Conservation (phyloP, 64 coral and sea anemone species). For the Montipora sp. region DNA sequence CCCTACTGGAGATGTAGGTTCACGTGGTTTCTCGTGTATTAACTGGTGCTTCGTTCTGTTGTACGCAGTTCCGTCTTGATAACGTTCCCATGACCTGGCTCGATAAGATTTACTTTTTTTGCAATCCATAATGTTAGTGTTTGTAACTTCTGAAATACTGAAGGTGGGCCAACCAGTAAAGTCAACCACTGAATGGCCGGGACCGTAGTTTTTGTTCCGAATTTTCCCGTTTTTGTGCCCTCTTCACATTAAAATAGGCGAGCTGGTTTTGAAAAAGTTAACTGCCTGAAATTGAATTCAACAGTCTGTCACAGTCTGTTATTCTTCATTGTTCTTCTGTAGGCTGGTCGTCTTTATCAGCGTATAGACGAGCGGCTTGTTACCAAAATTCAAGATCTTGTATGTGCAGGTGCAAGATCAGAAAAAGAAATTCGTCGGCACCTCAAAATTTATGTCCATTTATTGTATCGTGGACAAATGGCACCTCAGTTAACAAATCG, state of each 20-base stretch:
- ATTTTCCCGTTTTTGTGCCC: no score
- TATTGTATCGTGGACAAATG: constrained; percentile 13
- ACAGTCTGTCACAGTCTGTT: no score
- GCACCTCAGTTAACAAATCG: constrained; percentile 11
- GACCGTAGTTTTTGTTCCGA: no score
- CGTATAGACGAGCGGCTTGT: background rate
- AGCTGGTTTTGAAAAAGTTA: no score
- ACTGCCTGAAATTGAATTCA: no score
- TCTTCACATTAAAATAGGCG: no score
- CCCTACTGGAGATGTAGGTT: constrained; percentile 20
- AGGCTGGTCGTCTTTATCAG: constrained; percentile 41
- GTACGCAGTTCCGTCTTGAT: background rate
- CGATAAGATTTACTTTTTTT: background rate
- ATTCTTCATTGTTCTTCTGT: background rate
- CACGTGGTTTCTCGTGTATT: no score
- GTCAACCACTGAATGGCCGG: no score
- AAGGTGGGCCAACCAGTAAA: no score
- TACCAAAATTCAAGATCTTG: constrained; percentile 29
- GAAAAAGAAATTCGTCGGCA: constrained; percentile 48
- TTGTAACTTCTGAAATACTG: no score
- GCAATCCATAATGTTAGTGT: background rate
- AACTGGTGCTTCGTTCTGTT: background rate
- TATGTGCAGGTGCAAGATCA: constrained; percentile 3
- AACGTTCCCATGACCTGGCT: background rate
- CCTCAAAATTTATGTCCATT: constrained; percentile 40